Base-by-base conservation (phyloP, 2,113 vertebrate species). In the Mastomys coucha region DNA sequence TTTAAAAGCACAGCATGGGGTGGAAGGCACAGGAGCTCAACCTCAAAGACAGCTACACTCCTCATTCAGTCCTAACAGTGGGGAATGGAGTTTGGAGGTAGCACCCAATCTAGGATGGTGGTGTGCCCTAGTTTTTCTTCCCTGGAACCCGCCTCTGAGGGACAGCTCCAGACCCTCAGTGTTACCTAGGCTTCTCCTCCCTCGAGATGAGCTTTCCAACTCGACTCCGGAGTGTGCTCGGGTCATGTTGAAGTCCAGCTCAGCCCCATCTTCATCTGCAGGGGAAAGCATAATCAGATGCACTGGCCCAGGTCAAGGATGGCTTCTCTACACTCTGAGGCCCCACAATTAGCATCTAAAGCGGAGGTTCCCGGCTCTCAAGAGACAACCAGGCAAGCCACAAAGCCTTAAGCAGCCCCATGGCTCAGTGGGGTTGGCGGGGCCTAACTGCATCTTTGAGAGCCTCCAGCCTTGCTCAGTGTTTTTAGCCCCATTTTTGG, bases 151-250 rank as follows among this genome's bases (percentile, higher is more conserved):
- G 11, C 4, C 33, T 49, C 24, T 14, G 39, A 28, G 28, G 60
- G 26, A 1, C 4, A 31, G 3, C 28, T 12, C 0, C 4, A 10
- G 33, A 63, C 33, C 36, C 51, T 14, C 20, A 0, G 5, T 19
- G 96, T 98, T 94, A 99, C 99, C 98, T 8, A 98, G 89, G 91
- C 98, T 99, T 96, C 99, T 98, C 96, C 98, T 98, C 85, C 98
- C 97, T 67, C 99, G 98, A 93, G 97, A 88, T 81, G 98, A 93
- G 93, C 45, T 60, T 76, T 89, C 53, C 0, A n/a, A 88, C 42
- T 96, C 96, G 53, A 95, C 91, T 94, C 95, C 86, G 0, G 96
- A 58, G 88, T 87, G 96, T 10, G 92, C 72, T 76, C 60, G 97
- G 96, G 98, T 98, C 91, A 98, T 16, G 24, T 98, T 99, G 97